Evolutionary conservation across 1,140 invertebrate genomes (phyloP), one percentile per base, ranked within the genome.

Genomic region (Sipha flava): DNA sequence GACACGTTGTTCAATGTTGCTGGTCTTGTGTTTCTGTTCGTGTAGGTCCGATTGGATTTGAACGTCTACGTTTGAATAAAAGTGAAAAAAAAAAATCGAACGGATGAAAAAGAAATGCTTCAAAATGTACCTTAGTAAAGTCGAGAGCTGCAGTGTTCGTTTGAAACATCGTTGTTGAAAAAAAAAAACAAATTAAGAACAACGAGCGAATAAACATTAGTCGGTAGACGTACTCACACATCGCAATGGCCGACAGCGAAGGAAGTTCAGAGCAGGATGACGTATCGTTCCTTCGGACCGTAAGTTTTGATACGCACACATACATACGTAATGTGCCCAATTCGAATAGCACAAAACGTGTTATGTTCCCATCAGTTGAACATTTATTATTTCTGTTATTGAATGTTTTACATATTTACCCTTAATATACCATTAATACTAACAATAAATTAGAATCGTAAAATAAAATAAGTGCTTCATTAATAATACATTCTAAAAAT

Each of bases 261-360:
- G 94, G 93, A 84, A 92, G 94, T 82, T 95, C 94, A 83, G 95
- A 98, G 88, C 95, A 98, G 88, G 96, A 98, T 92, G 95, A 98
- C 90, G 95, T 98, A 88, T 98, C 95, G 85, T 98, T 98, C 88
- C 90, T 98, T 81, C 91, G 96, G 83, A 98, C 96, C 91, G 96
- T 97, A 86, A 93, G 94, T 90, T n/a, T 23, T 72, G n/a, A 21
- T 21, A 4, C 1, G 52, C 80, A n/a, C n/a, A n/a, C n/a, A n/a
- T n/a, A n/a, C n/a, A n/a, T n/a, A n/a, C n/a, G n/a, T n/a, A n/a
- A n/a, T n/a, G n/a, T n/a, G n/a, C n/a, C n/a, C n/a, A n/a, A n/a
- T n/a, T n/a, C n/a, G n/a, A n/a, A n/a, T n/a, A n/a, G n/a, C n/a
- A n/a, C n/a, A n/a, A n/a, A n/a, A n/a, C n/a, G n/a, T n/a, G n/a